Evolutionary conservation across 2,113 vertebrate genomes (phyloP), one percentile per base, ranked within the genome.

Genomic region (Ptilorrhoa leucosticta): DNA sequence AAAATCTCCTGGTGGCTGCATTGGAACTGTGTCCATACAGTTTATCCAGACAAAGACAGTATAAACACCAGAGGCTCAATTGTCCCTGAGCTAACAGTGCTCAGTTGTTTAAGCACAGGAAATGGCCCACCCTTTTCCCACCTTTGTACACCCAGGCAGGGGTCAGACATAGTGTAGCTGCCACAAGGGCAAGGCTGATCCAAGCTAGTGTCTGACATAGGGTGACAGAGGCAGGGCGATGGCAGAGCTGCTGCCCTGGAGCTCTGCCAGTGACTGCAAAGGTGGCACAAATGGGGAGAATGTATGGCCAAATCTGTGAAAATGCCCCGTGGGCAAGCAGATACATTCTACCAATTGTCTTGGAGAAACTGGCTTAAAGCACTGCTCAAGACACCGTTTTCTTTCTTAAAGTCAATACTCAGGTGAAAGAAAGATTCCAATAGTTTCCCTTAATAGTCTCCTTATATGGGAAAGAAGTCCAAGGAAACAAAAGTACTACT

Each of bases 61-160:
- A 95, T 96, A 96, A 97, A 97, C 94, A 95, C 68, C 85, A 95
- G 95, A 89, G 89, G 80, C 77, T 94, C 96, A 89, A 96, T 97
- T 93, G 94, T 97, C 94, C 89, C 87, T 17, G 81, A 84, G 87
- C 94, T 95, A 72, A 87, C 92, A 94, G 96, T 6, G 82, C 64
- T 70, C 87, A 39, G 94, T 94, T 95, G 92, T 94, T 93, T 95
- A 93, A 95, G 82, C 5, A 0, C 93, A 97, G 95, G 96, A 97
- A 96, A 45, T 6, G 95, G 68, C 90, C 93, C 93, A 96, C 83
- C 95, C 96, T 94, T 81, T 96, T 95, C 96, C 94, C 92, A 92
- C 96, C 92, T 95, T 95, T 97, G 96, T 97, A 97, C 95, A 96
- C 89, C 95, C 96, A 96, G 75, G 81, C 94, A 81, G 96, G 84